Evolutionary conservation across 2,888 invertebrate genomes (phyloP), one percentile per base, ranked within the genome.

Genomic region (Nasonia oneida): DNA sequence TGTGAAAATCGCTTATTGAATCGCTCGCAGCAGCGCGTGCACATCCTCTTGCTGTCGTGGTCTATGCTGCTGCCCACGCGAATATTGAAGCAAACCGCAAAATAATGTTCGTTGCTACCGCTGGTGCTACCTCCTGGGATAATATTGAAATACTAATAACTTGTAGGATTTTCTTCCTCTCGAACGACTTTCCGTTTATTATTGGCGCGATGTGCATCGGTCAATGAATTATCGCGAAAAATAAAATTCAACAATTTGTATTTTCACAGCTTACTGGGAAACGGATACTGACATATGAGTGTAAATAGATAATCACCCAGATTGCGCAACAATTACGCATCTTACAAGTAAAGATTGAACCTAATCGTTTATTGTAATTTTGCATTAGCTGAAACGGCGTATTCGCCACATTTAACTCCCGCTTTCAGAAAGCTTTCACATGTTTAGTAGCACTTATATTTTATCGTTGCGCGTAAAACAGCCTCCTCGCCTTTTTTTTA

Each of bases 381-480:
- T 39, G 64, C 85, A 77, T 81, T 71, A 61, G 77, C 42, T 53
- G 33, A 47, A 57, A 53, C 53, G 64, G 67, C 14, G 33, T 67
- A 53, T n/a, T 53, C 39, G 81, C 64, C 71, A 61, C 64, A 5
- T 61, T 79, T 47, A 77, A 74, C n/a, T 73, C 12, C 78, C 75
- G 50, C 73, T 70, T 76, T 76, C 14, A 64, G 73, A 84, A 83
- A 85, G 81, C 87, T 81, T 85, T 87, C 78, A 83, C 76, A 57
- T 47, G 57, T 87, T 87, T 87, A 87, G 81, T 87, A 83, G 80
- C 80, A 64, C 82, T 87, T 77, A 85, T 87, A 85, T 87, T 87
- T 87, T 85, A 85, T 85, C 83, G 70, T 83, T 77, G 57, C 61
- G 81, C 83, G 77, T 83, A 81, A 85, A 83, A 18, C 57, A 47